These are phyloP conservation scores for Podilymbus podiceps DNA, from an alignment of 2,113 vertebrate genomes.

Conservation along the genomic window DNA sequence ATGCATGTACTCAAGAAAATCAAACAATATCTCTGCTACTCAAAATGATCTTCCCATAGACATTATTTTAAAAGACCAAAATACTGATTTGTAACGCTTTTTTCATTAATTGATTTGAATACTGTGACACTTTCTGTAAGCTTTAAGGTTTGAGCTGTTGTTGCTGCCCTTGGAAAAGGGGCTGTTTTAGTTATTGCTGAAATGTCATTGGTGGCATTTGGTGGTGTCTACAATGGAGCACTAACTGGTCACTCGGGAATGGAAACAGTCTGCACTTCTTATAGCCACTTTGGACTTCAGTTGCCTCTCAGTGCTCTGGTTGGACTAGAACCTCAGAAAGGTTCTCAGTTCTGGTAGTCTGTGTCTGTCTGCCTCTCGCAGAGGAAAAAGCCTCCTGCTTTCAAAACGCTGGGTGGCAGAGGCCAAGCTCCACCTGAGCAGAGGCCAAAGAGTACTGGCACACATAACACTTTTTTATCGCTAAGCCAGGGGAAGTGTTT, in stretches of 20 bases:
- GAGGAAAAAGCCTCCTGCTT: neutral
- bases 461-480: neutral
- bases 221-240: neutral
- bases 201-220: neutral
- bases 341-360: neutral
- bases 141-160: neutral
- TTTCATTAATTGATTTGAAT: conserved; percentile 12
- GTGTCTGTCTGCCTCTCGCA: neutral
- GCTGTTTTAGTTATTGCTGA: neutral
- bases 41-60: conserved; percentile 10
- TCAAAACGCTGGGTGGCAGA: neutral
- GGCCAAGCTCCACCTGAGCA: neutral
- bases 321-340: neutral
- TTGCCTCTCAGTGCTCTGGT: neutral
- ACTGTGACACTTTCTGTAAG: neutral
- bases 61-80: conserved; percentile 30
- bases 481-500: neutral
- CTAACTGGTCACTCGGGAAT: neutral
- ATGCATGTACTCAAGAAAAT: conserved; percentile 54
- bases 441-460: neutral
- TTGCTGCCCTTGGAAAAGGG: neutral
- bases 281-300: neutral
- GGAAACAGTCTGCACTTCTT: neutral
- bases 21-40: conserved; percentile 52
- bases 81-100: conserved; percentile 39